Evolutionary conservation across 2,113 vertebrate genomes (phyloP), one percentile per base, ranked within the genome.

Genomic region (Noctilio leporinus): DNA sequence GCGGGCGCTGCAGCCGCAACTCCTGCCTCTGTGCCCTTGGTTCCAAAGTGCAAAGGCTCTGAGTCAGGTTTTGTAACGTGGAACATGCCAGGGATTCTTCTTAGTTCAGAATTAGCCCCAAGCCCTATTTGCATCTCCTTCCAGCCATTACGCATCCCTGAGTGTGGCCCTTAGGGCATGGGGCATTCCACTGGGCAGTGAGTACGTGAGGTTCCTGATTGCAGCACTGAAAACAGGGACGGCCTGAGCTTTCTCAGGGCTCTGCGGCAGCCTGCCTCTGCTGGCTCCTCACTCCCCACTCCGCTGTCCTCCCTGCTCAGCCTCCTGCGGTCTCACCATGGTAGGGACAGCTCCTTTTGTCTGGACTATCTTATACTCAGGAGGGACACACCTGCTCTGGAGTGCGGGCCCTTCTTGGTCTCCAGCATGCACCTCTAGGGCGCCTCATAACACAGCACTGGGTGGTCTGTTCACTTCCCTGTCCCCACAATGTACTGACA

Each of bases 361-460:
- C 94, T 38, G 51, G 59, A 59, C 9, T 10, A 47, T 20, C 26
- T 76, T 4, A 43, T 38, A 11, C 86, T 51, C 12, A 19, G 69
- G 35, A 26, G 15, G 30, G 40, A 26, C 26, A 15, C 1, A 0
- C 22, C 45, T 64, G n/a, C 14, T 49, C 86, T 40, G 30, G 15
- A 40, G 26, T 1, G 15, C 45, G 62, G 2, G 47, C 45, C 78
- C 40, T 78, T 57, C 16, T 40, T 0, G 20, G 47, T 35, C 28
- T 40, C n/a, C 35, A 59, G 55, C 45, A 82, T 0, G 0, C 38
- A 11, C 38, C 40, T 38, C 62, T 11, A 33, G 12, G 4, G 6
- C 28, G 70, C 9, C 67, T 51, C n/a, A 3, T 10, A 10, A 15
- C 51, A 12, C 0, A 0, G 33, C 40, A 7, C 20, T 3, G 1